Conservation (phyloP, 2,797 vertebrate species). For the Acanthurus tractus region DNA sequence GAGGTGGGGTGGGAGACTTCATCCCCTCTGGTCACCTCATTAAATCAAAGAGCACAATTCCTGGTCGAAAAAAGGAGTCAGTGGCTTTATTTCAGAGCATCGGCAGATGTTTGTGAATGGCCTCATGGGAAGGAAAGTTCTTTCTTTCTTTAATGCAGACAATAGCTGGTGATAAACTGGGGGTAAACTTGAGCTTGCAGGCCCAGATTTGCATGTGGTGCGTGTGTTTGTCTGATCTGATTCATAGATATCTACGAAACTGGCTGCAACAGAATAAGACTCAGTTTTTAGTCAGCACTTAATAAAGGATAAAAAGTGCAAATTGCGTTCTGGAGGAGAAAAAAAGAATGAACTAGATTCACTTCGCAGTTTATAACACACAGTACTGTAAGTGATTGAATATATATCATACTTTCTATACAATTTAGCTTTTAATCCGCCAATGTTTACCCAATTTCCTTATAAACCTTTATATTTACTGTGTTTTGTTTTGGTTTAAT, state of each 20-base stretch:
- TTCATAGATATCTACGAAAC: background rate
- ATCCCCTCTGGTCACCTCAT: slow-evolving; percentile 45
- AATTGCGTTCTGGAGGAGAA: no score
- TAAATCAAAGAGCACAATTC: slow-evolving; percentile 67
- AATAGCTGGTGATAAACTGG: slow-evolving; percentile 48
- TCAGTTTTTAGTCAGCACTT: background rate
- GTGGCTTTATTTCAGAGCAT: slow-evolving; percentile 45
- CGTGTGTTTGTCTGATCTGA: background rate
- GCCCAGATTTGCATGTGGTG: background rate
- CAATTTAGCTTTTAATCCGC: no score
- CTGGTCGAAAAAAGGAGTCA: slow-evolving; percentile 22
- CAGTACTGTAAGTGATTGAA: no score
- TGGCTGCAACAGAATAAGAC: background rate
- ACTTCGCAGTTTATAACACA: no score
- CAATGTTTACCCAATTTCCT: background rate
- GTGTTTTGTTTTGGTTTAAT: slow-evolving; percentile 13
- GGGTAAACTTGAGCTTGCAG: slow-evolving; percentile 9
- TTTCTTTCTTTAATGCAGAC: slow-evolving; percentile 31
- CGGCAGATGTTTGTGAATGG: slow-evolving; percentile 67
- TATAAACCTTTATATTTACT: slow-evolving; percentile 6
- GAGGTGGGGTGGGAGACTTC: slow-evolving; percentile 22
- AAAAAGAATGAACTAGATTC: no score
- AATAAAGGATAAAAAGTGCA: no score
- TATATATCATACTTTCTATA: no score
- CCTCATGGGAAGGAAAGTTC: slow-evolving; percentile 22